Conservation (phyloP, 2,888 invertebrate genomes). For the Andrena haemorrhoa region DNA sequence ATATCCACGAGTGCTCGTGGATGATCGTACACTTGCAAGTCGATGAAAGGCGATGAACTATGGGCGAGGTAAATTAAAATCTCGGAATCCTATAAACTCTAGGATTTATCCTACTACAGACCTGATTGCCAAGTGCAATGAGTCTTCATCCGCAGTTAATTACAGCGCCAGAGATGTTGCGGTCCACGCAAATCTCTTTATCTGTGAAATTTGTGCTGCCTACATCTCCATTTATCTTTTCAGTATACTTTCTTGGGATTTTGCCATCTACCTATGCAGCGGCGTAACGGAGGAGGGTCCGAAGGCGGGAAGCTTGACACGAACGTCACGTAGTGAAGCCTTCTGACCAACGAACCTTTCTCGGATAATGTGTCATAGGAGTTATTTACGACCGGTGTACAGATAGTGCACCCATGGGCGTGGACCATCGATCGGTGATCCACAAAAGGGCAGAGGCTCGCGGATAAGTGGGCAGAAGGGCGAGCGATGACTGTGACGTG, state of each 20-base stretch:
- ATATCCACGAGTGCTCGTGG: too few species aligned
- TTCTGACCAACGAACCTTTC: neutral
- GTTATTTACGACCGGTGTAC: conserved; percentile 20
- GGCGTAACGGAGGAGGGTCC: neutral
- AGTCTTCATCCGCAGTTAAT: neutral
- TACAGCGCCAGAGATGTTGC: neutral
- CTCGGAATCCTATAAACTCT: too few species aligned
- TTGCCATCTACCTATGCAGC: neutral
- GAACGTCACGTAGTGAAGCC: neutral
- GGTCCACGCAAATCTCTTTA: neutral
- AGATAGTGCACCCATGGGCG: neutral
- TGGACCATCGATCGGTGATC: neutral
- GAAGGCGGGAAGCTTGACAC: conserved; percentile 14
- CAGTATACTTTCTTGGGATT: neutral
- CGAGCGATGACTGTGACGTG: neutral
- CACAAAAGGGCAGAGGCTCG: neutral
- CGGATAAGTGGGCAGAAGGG: neutral
- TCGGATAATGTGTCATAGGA: conserved; percentile 2
- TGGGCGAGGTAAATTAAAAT: too few species aligned
- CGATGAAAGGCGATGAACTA: too few species aligned
- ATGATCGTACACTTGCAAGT: too few species aligned
- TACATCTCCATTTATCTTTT: neutral
- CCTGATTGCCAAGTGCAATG: too few species aligned
- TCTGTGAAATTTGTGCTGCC: neutral
- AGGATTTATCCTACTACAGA: too few species aligned